These are phyloP conservation scores for Phyllostomus discolor DNA, from an alignment of 2,113 vertebrate genomes.

Conservation along the genomic window DNA sequence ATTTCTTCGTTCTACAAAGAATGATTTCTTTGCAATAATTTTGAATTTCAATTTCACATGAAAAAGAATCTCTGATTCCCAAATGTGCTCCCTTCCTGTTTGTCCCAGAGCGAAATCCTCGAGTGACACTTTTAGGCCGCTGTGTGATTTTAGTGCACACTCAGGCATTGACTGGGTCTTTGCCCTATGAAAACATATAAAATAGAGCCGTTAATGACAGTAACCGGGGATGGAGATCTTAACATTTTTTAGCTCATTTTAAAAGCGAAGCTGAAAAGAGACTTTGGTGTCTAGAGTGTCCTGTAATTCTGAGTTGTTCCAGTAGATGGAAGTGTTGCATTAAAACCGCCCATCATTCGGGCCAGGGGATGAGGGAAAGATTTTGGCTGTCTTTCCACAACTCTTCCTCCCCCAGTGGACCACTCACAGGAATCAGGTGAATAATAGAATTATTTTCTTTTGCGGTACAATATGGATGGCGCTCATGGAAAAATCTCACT, in stretches of 20 bases:
- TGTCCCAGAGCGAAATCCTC: not conserved
- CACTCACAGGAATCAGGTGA: not conserved
- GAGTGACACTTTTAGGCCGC: not conserved
- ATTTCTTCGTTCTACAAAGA: not conserved
- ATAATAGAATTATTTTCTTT: not conserved
- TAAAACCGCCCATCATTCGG: not conserved
- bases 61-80: not conserved
- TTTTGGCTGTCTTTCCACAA: not conserved
- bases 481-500: not conserved
- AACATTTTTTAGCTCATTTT: not conserved
- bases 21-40: not conserved
- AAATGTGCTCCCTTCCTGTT: not conserved
- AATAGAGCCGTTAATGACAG: not conserved
- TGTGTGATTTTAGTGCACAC: not conserved
- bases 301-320: not conserved
- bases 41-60: not conserved
- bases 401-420: not conserved
- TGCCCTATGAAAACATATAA: not conserved
- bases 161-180: not conserved
- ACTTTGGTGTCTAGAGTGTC: not conserved
- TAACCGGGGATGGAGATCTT: not conserved
- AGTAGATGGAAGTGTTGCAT: constrained; percentile 69
- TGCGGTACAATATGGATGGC: not conserved
- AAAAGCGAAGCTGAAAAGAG: not conserved
- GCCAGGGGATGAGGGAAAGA: not conserved